These are phyloP conservation scores for Megalops atlanticus DNA, from an alignment of 2,113 vertebrate genomes.

Conservation along the genomic window DNA sequence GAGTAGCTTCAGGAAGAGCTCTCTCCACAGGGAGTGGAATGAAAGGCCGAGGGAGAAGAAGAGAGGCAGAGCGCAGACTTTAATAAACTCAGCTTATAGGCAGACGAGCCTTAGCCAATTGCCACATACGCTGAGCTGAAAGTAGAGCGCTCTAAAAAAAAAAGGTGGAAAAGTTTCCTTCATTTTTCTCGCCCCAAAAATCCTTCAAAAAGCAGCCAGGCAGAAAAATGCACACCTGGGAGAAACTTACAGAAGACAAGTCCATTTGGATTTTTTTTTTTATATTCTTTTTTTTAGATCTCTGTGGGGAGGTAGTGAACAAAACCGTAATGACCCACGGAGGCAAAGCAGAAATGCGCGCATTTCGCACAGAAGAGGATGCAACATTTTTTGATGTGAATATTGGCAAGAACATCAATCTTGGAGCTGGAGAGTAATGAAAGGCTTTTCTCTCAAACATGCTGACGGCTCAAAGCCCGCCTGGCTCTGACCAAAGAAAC, in stretches of 20 bases:
- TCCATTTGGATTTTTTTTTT: not conserved
- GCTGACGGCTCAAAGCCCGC: not conserved
- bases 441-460: not conserved
- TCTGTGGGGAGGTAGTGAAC: not conserved
- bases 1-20: no score
- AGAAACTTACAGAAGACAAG: not conserved
- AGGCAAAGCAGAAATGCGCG: not conserved
- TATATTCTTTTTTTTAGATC: not conserved
- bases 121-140: not conserved
- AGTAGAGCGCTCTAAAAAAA: not conserved
- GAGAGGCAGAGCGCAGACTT: not conserved
- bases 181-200: no score
- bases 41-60: no score
- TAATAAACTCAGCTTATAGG: not conserved
- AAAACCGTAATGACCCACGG: not conserved
- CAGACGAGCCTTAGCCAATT: not conserved
- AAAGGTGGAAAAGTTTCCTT: not conserved
- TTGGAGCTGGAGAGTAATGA: not conserved
- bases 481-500: not conserved
- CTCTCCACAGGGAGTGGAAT: no score
- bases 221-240: not conserved
- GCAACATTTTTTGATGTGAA: not conserved
- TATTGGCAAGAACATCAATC: not conserved
- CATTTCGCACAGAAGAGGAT: not conserved
- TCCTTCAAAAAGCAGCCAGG: not conserved